These are phyloP conservation scores for Chaenocephalus aceratus DNA, from an alignment of 2,113 vertebrate species.

Conservation along the genomic window DNA sequence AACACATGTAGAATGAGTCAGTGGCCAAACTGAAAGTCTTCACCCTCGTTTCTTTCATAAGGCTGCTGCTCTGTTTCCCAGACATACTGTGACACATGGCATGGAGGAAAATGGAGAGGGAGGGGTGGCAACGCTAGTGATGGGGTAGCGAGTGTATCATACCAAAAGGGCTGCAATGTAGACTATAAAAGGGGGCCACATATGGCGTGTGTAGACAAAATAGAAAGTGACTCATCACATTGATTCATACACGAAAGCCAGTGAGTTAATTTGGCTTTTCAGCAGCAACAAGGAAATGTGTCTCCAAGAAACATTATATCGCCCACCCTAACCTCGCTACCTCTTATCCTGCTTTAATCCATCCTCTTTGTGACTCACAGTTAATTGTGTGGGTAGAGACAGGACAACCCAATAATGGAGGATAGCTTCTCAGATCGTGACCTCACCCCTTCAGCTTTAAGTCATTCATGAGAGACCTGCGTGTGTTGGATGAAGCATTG, in stretches of 20 bases:
- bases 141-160: slow-evolving; percentile 24
- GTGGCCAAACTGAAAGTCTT: slow-evolving; percentile 22
- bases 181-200: slow-evolving; percentile 24
- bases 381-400: slow-evolving; percentile 32
- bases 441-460: slow-evolving; percentile 5
- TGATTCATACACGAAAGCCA: slow-evolving; percentile 39
- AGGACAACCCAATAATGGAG: slow-evolving; percentile 26
- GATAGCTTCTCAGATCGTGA: slow-evolving; percentile 6
- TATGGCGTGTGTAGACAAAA: slow-evolving; percentile 56
- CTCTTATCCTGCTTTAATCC: slow-evolving; percentile 27
- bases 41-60: background rate
- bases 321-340: slow-evolving; percentile 3
- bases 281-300: slow-evolving; percentile 12
- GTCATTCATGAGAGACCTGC: slow-evolving; percentile 21
- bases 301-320: slow-evolving; percentile 21
- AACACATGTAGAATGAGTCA: slow-evolving; percentile 52
- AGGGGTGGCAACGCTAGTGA: slow-evolving; percentile 11
- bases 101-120: slow-evolving; percentile 47
- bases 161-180: slow-evolving; percentile 26
- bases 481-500: slow-evolving; percentile 23
- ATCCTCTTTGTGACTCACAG: slow-evolving; percentile 29
- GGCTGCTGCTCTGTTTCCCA: slow-evolving; percentile 34
- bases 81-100: slow-evolving; percentile 64
- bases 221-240: slow-evolving; percentile 57
- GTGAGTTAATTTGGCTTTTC: slow-evolving; percentile 18